These are phyloP conservation scores for Armadillidium nasatum DNA, from an alignment of 1,140 invertebrate genomes.

Conservation along the genomic window DNA sequence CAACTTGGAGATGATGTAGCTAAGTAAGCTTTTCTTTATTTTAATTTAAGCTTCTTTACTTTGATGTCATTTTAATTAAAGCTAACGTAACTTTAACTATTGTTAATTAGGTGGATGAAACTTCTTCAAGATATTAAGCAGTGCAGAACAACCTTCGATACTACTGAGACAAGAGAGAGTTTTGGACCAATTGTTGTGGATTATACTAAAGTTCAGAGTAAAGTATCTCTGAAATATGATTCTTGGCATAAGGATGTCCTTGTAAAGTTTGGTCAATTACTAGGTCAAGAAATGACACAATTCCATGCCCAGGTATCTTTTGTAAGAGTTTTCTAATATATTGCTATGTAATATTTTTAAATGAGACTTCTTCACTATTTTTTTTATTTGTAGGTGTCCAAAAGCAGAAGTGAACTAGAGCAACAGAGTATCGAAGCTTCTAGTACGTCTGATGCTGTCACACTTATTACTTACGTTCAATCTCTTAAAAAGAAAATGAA, in stretches of 20 bases:
- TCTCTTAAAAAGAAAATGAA: constrained; percentile 91
- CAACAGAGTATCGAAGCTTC: constrained; percentile 96
- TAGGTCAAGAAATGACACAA: constrained; percentile 52
- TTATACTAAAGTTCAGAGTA: constrained; percentile 97
- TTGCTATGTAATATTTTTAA: too few relatives aligned
- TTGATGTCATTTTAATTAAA: too few relatives aligned
- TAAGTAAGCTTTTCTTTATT: constrained; percentile 67
- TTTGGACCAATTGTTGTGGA: constrained; percentile 98
- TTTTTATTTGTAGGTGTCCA: constrained; percentile 29
- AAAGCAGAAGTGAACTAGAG: constrained; percentile 78
- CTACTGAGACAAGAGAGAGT: constrained; percentile 89
- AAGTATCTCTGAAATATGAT: constrained; percentile 98
- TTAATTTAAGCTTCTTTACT: too few relatives aligned
- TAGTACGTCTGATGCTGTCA: constrained; percentile 95
- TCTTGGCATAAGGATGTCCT: constrained; percentile 99
- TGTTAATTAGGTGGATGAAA: too few relatives aligned
- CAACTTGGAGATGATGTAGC: constrained; percentile 88
- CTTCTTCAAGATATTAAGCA: constrained; percentile 79
- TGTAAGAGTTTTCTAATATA: too few relatives aligned
- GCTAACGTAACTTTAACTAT: too few relatives aligned
- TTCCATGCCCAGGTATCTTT: too few relatives aligned
- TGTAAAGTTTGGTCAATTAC: constrained; percentile 87
- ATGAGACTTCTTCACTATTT: background rate
- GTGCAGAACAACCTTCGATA: constrained; percentile 95
- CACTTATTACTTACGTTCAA: constrained; percentile 98